Percentiles rank a stretch among this genome's conserved stretches.
phyloP scores from a whole-genome alignment of 2,888 invertebrate genomes.

The Phengaris alcon region DNA sequence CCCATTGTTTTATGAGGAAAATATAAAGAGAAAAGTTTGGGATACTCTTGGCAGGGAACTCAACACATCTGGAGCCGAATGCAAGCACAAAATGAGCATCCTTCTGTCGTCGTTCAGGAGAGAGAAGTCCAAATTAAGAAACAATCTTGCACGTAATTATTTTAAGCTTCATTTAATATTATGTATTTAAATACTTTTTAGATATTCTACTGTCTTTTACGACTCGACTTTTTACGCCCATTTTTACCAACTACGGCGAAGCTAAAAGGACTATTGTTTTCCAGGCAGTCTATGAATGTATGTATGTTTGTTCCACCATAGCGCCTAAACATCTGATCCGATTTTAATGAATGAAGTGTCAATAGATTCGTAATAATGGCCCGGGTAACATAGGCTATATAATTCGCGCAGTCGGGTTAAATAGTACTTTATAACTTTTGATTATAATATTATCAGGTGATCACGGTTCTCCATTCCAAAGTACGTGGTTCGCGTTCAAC shows the following conservation, averaged over 20 bases:
- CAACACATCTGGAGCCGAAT: constrained; percentile 41
- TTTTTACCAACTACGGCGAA: too few species aligned
- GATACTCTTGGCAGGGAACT: constrained; percentile 44
- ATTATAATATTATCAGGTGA: constrained; percentile 41
- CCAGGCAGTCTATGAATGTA: too few species aligned
- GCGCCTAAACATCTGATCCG: too few species aligned
- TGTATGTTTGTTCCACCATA: too few species aligned
- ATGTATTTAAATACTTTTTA: too few species aligned
- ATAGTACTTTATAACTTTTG: not conserved
- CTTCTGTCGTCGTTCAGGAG: constrained; percentile 52
- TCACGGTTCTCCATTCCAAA: constrained; percentile 38
- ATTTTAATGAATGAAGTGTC: too few species aligned
- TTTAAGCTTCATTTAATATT: not conserved
- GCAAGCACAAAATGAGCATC: constrained; percentile 51
- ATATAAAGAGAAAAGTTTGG: constrained; percentile 47
- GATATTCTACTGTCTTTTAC: too few species aligned
- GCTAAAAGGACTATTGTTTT: too few species aligned
- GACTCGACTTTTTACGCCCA: not conserved
- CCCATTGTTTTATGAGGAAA: constrained; percentile 46
- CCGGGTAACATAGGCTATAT: too few species aligned
- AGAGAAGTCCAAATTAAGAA: constrained; percentile 50
- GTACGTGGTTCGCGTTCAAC: constrained; percentile 52
- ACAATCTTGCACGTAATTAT: constrained; percentile 25
- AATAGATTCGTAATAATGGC: too few species aligned
- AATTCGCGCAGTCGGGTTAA: too few species aligned